A percentile compares a stretch with the other conserved stretches of the same genome.
These are phyloP conservation scores for Eidolon helvum DNA, from an alignment of 2,113 vertebrate genomes.

Conservation along the genomic window DNA sequence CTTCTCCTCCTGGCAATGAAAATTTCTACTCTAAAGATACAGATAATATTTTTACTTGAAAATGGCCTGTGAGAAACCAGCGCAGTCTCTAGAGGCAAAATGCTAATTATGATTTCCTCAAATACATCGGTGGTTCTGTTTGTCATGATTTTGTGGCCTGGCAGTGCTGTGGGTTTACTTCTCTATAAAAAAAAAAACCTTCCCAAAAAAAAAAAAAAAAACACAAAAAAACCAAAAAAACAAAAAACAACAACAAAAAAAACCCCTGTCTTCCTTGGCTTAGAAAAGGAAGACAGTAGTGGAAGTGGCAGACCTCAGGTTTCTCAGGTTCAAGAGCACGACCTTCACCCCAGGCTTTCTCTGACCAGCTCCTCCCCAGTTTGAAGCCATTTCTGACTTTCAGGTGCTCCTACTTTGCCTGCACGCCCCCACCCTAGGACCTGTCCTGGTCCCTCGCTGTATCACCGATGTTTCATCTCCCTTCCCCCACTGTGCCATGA, in stretches of 20 bases:
- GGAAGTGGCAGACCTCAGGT: not conserved
- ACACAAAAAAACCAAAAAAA: too few species aligned
- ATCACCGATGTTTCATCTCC: not conserved
- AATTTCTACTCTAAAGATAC: conserved; percentile 19
- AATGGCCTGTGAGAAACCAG: not conserved
- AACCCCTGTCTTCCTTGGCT: not conserved
- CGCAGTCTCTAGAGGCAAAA: conserved; percentile 7
- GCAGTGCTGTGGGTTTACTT: not conserved
- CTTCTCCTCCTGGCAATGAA: not conserved
- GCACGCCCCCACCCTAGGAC: too few species aligned
- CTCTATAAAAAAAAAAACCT: not conserved
- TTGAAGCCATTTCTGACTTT: not conserved
- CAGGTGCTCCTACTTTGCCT: not conserved
- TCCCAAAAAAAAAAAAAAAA: too few species aligned
- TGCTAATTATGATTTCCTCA: conserved; percentile 27
- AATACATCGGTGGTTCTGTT: not conserved
- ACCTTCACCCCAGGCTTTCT: not conserved
- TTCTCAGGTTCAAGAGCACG: not conserved
- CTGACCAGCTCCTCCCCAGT: not conserved
- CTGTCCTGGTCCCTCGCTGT: not conserved
- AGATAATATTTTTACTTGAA: not conserved
- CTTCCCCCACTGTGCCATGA: not conserved
- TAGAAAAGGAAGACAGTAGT: not conserved
- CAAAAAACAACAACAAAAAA: too few species aligned
- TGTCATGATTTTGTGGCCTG: not conserved